Percentiles rank a stretch among this genome's conserved stretches.
Conservation (phyloP, 2,888 invertebrate genomes). For the Drosophila siamana region DNA sequence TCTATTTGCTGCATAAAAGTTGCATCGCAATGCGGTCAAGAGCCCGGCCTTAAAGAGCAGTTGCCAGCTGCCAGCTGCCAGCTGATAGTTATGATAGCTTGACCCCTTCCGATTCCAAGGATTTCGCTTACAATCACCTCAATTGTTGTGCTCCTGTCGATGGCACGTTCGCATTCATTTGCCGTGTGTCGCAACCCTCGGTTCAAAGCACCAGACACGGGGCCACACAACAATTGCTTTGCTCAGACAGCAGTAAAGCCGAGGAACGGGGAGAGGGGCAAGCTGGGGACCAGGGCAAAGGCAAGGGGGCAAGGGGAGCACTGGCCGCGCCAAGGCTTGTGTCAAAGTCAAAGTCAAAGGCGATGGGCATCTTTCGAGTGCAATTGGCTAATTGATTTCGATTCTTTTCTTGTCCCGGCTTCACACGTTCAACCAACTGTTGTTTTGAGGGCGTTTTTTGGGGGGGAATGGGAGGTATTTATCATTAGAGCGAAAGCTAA, state of each 20-base stretch:
- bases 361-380: constrained; percentile 74
- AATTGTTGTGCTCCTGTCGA: constrained; percentile 56
- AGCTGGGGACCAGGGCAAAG: too few species aligned
- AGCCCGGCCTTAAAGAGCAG: constrained; percentile 27
- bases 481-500: constrained; percentile 68
- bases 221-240: constrained; percentile 56
- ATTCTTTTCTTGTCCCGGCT: constrained; percentile 69
- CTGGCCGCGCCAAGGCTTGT: constrained; percentile 27
- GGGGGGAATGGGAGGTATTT: constrained; percentile 2
- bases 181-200: constrained; percentile 46
- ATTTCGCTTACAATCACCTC: constrained; percentile 52
- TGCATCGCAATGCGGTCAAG: constrained; percentile 56
- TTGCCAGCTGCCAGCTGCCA: constrained; percentile 4
- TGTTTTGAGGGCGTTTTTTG: too few species aligned
- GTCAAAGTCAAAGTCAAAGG: constrained; percentile 51
- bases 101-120: constrained; percentile 20
- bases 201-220: constrained; percentile 63
- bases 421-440: constrained; percentile 61
- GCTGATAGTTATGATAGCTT: constrained; percentile 30
- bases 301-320: not conserved
- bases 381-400: constrained; percentile 85
- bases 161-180: constrained; percentile 42
- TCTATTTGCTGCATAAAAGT: constrained; percentile 57
- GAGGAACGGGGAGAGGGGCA: not conserved
- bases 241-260: constrained; percentile 1